phyloP scores from a whole-genome alignment of 1,140 invertebrate genomes.

The Colletes gigas region DNA sequence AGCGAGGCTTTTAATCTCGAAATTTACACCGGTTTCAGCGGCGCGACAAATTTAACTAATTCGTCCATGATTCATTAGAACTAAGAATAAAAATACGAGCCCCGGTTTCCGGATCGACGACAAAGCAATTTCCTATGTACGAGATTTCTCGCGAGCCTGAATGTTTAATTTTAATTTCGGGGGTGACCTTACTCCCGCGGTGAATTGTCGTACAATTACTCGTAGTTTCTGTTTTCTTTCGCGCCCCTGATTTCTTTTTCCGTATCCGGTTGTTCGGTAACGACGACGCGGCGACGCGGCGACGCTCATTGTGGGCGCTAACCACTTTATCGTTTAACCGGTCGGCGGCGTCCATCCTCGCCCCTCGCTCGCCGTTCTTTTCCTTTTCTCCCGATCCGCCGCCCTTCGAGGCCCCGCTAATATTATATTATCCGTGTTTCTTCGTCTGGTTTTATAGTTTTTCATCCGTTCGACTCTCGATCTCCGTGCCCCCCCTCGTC shows the following conservation, averaged over 20 bases:
- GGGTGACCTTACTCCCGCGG: conserved; percentile 10
- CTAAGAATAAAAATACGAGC: too few species aligned
- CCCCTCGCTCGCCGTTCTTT: conserved; percentile 31
- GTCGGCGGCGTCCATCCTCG: conserved; percentile 49
- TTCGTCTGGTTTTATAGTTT: conserved; percentile 77
- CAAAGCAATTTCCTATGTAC: too few species aligned
- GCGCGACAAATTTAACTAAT: too few species aligned
- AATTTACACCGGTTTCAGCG: too few species aligned
- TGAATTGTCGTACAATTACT: conserved; percentile 37
- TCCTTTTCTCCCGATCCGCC: not conserved
- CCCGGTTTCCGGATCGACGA: too few species aligned
- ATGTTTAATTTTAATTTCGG: too few species aligned
- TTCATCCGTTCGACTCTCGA: conserved; percentile 50
- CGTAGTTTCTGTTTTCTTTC: conserved; percentile 33
- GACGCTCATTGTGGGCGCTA: conserved; percentile 72
- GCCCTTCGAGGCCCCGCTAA: conserved; percentile 58
- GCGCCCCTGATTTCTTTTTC: conserved; percentile 35
- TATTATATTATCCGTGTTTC: conserved; percentile 80
- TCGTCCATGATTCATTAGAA: too few species aligned
- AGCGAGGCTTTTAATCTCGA: too few species aligned
- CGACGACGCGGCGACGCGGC: conserved; percentile 35
- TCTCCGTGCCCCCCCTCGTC: not conserved
- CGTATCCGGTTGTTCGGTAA: conserved; percentile 17
- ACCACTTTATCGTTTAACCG: conserved; percentile 72
- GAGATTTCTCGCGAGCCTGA: too few species aligned